Evolutionary conservation across 1,140 invertebrate species (phyloP).

Genomic region (Coenobita brevimanus): DNA sequence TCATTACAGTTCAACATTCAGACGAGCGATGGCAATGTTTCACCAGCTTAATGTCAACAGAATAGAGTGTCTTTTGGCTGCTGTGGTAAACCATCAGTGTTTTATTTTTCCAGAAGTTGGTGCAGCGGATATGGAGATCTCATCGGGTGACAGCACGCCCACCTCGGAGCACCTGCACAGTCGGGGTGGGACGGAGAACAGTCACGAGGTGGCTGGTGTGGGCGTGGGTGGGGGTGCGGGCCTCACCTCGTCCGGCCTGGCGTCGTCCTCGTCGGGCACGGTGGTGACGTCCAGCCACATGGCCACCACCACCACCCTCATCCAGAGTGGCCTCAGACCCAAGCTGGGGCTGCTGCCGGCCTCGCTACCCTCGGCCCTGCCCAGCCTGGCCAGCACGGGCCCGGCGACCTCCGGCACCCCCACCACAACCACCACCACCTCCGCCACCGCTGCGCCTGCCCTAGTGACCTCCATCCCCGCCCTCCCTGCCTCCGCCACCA

Average conservation of each 20-base stretch:
- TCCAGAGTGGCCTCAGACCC: constrained; percentile 51
- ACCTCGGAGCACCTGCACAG: constrained; percentile 76
- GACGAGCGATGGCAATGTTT: no score
- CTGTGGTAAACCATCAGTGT: no score
- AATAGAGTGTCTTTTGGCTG: no score
- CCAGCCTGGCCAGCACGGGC: constrained; percentile 79
- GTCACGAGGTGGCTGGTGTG: constrained; percentile 73
- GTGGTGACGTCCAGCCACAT: constrained; percentile 53
- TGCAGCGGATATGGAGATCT: constrained; percentile 86
- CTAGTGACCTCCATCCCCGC: constrained; percentile 59
- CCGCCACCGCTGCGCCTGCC: not conserved
- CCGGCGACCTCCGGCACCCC: constrained; percentile 73
- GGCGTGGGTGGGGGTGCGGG: constrained; percentile 71
- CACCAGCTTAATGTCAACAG: no score
- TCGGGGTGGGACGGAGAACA: constrained; percentile 72
- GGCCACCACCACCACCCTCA: constrained; percentile 26
- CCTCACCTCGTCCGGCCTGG: constrained; percentile 71
- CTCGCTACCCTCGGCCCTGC: constrained; percentile 72
- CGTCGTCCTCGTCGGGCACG: constrained; percentile 70
- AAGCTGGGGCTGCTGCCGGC: constrained; percentile 43
- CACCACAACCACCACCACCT: constrained; percentile 51
- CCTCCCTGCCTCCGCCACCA: constrained; percentile 40
- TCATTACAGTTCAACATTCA: no score
- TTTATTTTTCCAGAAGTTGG: constrained; percentile 69
- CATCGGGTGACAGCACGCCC: constrained; percentile 86